Evolutionary conservation across 1,140 invertebrate species (phyloP).

Genomic region (Phenacoccus solenopsis): DNA sequence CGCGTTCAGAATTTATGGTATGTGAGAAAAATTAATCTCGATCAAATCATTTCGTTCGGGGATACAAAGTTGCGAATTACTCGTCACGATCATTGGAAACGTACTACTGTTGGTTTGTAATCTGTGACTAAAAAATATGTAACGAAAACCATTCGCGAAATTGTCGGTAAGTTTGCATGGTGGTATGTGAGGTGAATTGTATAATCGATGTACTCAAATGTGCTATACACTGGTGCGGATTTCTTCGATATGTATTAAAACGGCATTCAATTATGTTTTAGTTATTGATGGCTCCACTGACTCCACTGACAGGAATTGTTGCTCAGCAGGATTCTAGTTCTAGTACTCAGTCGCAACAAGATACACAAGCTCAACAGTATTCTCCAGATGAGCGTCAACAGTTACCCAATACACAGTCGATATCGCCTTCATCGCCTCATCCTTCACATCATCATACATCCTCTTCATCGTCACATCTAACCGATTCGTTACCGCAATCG

Average conservation of each 20-base stretch:
- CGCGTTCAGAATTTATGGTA: background rate
- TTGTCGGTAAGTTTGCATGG: background rate
- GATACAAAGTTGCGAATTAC: background rate
- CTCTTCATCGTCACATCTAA: background rate
- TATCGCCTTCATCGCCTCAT: background rate
- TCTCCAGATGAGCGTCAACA: background rate
- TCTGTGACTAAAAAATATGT: background rate
- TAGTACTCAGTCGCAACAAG: background rate
- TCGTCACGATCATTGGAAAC: background rate
- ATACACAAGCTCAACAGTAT: background rate
- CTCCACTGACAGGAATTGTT: background rate
- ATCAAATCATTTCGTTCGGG: too few relatives aligned
- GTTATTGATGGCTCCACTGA: constrained; percentile 1
- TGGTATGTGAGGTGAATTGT: background rate
- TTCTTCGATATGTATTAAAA: too few relatives aligned
- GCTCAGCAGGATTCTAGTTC: background rate
- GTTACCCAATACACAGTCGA: background rate
- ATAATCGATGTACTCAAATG: background rate
- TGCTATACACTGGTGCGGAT: background rate
- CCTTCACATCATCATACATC: background rate
- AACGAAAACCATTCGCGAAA: background rate
- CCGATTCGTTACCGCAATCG: background rate
- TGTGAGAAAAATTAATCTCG: background rate
- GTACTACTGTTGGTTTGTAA: background rate
- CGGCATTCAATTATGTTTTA: too few relatives aligned